Evolutionary conservation across 2,797 vertebrate genomes (phyloP), one percentile per base, ranked within the genome.

Genomic region (Ceyx erithaca): DNA sequence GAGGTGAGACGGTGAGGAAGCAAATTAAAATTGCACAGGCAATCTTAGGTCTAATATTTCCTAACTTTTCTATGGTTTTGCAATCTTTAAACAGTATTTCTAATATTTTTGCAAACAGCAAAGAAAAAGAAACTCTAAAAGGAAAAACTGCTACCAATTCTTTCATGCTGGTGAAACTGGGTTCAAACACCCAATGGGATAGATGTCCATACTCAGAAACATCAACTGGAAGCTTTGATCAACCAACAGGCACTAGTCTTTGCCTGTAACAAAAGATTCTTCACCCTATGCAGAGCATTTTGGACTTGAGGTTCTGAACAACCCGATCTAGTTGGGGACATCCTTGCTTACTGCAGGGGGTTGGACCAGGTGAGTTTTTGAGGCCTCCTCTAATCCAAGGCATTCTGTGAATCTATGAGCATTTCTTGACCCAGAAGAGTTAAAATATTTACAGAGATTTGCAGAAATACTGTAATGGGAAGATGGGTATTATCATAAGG

Each of bases 401-500:
- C 48, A 51, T 25, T 51, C 14, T 26, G 48, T 51, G 48, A 51
- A 26, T 51, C 48, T 26, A 16, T 26, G 45, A 69, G 58, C 37
- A 31, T 26, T 63, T 89, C 67, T 48, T 52, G 69, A 63, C 10
- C 12, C 51, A 2, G 1, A 33, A 57, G 58, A 52, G 35, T 18
- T 86, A 69, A 79, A 84, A 67, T 1, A 9, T 64, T 80, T 57
- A 41, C 30, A 64, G 45, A 70, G 21, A n/a, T 19, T 31, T n/a
- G 68, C 30, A 80, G 49, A 68, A 23, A 59, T 28, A 37, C 0
- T 16, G 63, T 63, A 86, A 12, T 0, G 52, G 49, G 51, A 45
- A 10, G 9, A 37, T 0, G 2, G 9, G 64, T 46, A 31, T 15
- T 61, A 66, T 2, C 0, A 0, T 7, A 22, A 71, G 31, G 54